Base-by-base conservation (phyloP, 2,888 invertebrate genomes). In the Cataglyphis cursor region DNA sequence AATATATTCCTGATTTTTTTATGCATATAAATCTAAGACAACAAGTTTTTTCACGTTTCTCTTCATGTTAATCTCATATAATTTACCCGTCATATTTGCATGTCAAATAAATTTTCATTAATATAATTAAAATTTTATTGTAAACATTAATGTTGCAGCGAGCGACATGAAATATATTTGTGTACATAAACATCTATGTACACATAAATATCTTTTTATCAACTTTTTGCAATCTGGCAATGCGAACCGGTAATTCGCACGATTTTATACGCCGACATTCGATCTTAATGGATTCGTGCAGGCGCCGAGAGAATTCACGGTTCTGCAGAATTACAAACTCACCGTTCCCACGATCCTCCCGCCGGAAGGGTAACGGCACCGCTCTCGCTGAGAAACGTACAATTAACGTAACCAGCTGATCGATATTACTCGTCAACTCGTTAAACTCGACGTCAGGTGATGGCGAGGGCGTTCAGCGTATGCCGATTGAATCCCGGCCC, bases 401-500 rank as follows among this genome's bases (percentile, higher is more conserved):
- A 72, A 80, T 72, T 80, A 80, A 80, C 78, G 78, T 72, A 80
- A 80, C 73, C 73, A 70, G 41, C 72, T 70, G 72, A 80, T 80
- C 78, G 73, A 72, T 80, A 80, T 80, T 78, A 66, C 78, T 78
- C 72, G 76, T 15, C 82, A 85, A 76, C 66, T 89, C 86, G 90
- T 86, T 83, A 82, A 88, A 66, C 51, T 57, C 74, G 83, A 81
- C 85, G 74, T 78, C 72, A 74, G 62, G 78, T 68, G 28, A 12
- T n/a, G 59, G 68, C 57, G 44, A 15, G 28, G 31, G 75, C 68
- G 70, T 66, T 51, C 74, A 75, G 72, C 65, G 74, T 70, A 66
- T 44, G 76, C 59, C 85, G 89, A 87, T 89, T 87, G 89, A 89
- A 87, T 88, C 70, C 85, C 66, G 81, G 75, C 88, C 85, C 66